Evolutionary conservation across 2,888 invertebrate species (phyloP).

Genomic region (Cheilosia impressa): DNA sequence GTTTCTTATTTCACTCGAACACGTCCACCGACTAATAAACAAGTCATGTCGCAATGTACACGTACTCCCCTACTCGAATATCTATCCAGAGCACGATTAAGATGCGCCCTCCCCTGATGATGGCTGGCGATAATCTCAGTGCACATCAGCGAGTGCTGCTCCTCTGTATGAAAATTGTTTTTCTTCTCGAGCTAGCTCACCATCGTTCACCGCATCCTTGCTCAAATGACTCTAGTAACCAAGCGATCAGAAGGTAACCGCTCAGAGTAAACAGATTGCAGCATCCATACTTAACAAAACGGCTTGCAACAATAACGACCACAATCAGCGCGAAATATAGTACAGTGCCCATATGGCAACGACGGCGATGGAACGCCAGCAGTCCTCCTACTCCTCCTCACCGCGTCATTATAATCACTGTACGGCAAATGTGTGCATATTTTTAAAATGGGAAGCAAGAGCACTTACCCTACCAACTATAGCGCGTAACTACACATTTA

Average conservation of each 20-base stretch:
- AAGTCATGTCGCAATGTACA: slow-evolving; percentile 59
- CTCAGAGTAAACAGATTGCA: slow-evolving; percentile 51
- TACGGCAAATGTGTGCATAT: slow-evolving; percentile 29
- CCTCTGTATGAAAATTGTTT: slow-evolving; percentile 16
- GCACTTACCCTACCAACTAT: slow-evolving; percentile 10
- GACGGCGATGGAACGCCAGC: slow-evolving; percentile 27
- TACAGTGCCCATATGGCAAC: slow-evolving; percentile 56
- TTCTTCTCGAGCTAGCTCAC: slow-evolving; percentile 1
- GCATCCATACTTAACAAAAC: slow-evolving; percentile 12
- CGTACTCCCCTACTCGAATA: slow-evolving; percentile 11
- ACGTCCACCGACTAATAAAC: slow-evolving; percentile 60
- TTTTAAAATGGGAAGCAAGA: slow-evolving; percentile 14
- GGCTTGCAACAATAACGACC: slow-evolving; percentile 5
- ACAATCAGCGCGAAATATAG: slow-evolving; percentile 35
- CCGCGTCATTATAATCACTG: slow-evolving; percentile 20
- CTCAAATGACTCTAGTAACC: slow-evolving; percentile 28
- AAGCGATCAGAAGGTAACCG: slow-evolving; percentile 48
- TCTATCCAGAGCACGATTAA: slow-evolving; percentile 34
- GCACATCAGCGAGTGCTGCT: neutral
- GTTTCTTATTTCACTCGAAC: slow-evolving; percentile 59
- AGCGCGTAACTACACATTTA: slow-evolving; percentile 25
- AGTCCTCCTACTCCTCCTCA: slow-evolving; percentile 18
- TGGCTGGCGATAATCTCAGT: neutral
- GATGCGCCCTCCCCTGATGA: neutral
- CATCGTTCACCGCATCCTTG: slow-evolving; percentile 54